Base-by-base conservation (phyloP, 2,888 invertebrate genomes). In the Busseola fusca region DNA sequence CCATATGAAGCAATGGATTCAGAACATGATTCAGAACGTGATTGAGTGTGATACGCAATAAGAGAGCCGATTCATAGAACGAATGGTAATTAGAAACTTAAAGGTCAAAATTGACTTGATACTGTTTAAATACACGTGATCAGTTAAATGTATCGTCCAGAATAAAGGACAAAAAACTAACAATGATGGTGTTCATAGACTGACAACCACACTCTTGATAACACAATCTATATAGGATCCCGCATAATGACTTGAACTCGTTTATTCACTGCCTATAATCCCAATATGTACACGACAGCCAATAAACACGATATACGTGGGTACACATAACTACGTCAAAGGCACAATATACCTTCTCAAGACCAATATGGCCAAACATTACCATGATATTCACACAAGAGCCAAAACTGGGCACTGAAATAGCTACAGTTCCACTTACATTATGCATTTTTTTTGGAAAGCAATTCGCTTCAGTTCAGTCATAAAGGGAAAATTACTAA, bases 301-400 rank as follows among this genome's bases (percentile, higher is more conserved):
- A 64, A 71, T 56, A 4, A 60, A 34, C 48, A 60, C 27, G 21
- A 25, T 42, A 64, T n/a, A 50, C 9, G 2, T 58, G 30, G 27
- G 1, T 30, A 21, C 5, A 50, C 37, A 64, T 27, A 64, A n/a
- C 57, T 37, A 40, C 59, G 34, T 60, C 72, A 42, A 62, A 62
- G 69, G 27, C 34, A 77, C 54, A 64, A 64, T 64, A 64, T 64
- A 56, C 27, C 54, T 69, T 54, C 40, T 34, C 59, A 56, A 56
- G 45, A 57, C 25, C 16, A 58, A 18, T 50, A 54, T 25, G 45
- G 48, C n/a, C 21, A 56, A 60, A 42, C 42, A 64, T 64, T 56
- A 60, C 30, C 37, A 56, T 57, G 25, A 34, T 50, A 42, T 27
- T 48, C 54, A 59, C 25, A 64, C 77, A 59, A 64, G 54, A 12